phyloP scores from a whole-genome alignment of 2,888 invertebrate genomes.

The Exephanes ischioxanthus region DNA sequence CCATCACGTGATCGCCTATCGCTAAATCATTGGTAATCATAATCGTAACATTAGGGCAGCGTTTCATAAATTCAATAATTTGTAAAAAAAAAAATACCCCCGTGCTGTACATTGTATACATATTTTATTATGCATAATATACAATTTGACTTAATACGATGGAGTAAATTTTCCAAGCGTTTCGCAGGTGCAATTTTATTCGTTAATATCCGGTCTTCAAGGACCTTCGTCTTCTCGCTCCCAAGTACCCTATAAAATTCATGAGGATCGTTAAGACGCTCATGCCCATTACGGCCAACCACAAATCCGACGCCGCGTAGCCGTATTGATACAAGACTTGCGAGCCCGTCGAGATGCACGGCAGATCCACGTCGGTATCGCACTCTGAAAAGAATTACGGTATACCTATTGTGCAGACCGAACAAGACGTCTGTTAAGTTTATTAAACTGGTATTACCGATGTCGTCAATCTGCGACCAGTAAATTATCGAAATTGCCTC shows the following conservation, averaged over 20 bases:
- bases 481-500: constrained; percentile 86
- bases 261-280: constrained; percentile 68
- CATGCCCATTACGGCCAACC: constrained; percentile 71
- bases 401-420: background rate
- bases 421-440: background rate
- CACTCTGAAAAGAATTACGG: constrained; percentile 70
- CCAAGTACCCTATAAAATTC: constrained; percentile 73
- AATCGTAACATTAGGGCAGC: background rate
- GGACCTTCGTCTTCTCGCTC: constrained; percentile 70
- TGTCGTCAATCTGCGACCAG: constrained; percentile 85
- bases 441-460: constrained; percentile 82
- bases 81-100: constrained; percentile 2
- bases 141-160: background rate
- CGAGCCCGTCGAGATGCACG: constrained; percentile 72
- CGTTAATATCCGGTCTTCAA: constrained; percentile 57
- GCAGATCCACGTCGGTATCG: constrained; percentile 58
- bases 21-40: background rate
- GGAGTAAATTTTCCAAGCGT: background rate
- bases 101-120: constrained; percentile 47
- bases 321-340: constrained; percentile 75
- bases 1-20: background rate
- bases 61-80: background rate
- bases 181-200: background rate
- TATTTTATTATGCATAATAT: constrained; percentile 30
- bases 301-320: constrained; percentile 68